Evolutionary conservation across 2,113 vertebrate species (phyloP), one percentile per base, ranked within the genome.

Genomic region (Dendrocopos noguchii): DNA sequence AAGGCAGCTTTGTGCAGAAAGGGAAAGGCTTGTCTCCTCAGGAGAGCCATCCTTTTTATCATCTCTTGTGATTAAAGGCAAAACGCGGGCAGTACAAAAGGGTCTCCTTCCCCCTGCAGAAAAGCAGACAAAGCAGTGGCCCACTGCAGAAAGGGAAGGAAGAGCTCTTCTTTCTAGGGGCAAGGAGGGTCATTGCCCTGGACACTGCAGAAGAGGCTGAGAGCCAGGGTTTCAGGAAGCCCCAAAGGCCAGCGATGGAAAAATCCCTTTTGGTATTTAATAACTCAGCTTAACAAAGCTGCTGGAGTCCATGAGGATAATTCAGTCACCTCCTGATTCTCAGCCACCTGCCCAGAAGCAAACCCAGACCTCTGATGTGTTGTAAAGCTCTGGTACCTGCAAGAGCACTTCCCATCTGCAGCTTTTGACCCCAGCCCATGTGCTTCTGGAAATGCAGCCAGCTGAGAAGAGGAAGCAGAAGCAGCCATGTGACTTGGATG

Each of bases 391-490:
- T 29, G 78, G 10, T 20, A 63, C 8, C 28, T 78, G 67, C 25
- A 64, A 31, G 24, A 92, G 74, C 29, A 46, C 42, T 39, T 80
- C 50, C 57, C 56, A 53, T 73, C 60, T 66, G 27, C 55, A 72
- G 77, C 25, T 88, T 52, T 78, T 61, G 61, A 86, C 33, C n/a
- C 50, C 68, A 74, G 42, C 31, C 59, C n/a, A 6, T n/a, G 28
- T 34, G n/a, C 71, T 77, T 94, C 74, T 42, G 84, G 53, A 89
- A 92, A 78, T 6, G 20, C 1, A 61, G 60, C 46, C 76, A 87
- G 21, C 46, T 66, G 57, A 7, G 68, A 78, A 87, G 34, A 89
- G 82, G 91, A 96, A 94, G 76, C 82, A 65, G 82, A 83, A 91
- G 73, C 55, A 91, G 53, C 79, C 65, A 82, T 1, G 31, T 87